Percentiles rank a stretch among this genome's conserved stretches.
These are phyloP conservation scores for Eupithecia insigniata DNA, from an alignment of 2,888 invertebrate species.

Conservation along the genomic window DNA sequence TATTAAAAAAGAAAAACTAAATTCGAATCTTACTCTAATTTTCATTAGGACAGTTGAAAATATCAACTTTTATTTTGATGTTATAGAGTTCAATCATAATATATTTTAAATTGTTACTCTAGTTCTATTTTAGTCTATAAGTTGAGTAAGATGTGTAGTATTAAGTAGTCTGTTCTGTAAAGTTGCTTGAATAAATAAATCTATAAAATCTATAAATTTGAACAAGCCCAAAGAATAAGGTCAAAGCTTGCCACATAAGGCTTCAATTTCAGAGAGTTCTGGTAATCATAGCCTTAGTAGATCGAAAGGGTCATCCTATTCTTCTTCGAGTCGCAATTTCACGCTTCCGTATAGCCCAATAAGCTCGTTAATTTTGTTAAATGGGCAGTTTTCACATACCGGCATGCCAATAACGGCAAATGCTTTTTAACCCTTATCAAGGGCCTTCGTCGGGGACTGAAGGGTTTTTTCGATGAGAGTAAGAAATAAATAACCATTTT, in stretches of 20 bases:
- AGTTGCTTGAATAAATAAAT: too few relatives aligned
- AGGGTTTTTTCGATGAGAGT: constrained; percentile 5
- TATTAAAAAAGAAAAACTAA: too few relatives aligned
- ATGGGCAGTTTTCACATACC: constrained; percentile 17
- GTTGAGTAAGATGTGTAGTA: too few relatives aligned
- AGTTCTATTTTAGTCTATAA: too few relatives aligned
- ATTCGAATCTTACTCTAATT: too few relatives aligned
- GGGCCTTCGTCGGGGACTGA: background rate
- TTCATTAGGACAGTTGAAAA: too few relatives aligned
- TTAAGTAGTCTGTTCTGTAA: too few relatives aligned
- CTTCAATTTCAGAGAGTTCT: background rate
- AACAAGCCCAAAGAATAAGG: background rate
- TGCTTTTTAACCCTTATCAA: constrained; percentile 19
- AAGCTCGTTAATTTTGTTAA: constrained; percentile 16
- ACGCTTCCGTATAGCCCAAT: constrained; percentile 10
- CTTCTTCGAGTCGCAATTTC: constrained; percentile 1
- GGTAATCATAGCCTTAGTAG: background rate
- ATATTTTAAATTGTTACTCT: too few relatives aligned
- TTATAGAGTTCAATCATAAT: too few relatives aligned
- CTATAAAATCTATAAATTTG: too few relatives aligned
- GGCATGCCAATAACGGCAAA: constrained; percentile 16
- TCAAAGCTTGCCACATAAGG: background rate
- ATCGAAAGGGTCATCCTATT: constrained; percentile 8
- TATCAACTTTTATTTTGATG: too few relatives aligned
- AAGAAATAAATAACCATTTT: constrained; percentile 13